Percentiles rank a stretch among this genome's conserved stretches.
Evolutionary conservation across 1,140 invertebrate species (phyloP).

Genomic region (Atta cephalotes): DNA sequence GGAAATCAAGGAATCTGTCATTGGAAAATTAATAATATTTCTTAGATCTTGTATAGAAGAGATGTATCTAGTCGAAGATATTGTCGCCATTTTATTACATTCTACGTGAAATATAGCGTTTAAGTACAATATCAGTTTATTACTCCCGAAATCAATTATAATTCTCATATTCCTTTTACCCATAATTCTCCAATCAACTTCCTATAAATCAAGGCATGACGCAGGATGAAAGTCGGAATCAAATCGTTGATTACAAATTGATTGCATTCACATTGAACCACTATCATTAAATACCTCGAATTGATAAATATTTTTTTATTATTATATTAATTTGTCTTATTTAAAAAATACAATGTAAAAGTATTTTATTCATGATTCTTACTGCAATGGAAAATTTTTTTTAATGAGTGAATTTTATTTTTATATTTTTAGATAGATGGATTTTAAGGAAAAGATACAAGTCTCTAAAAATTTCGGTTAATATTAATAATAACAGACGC

Average conservation of each 20-base stretch:
- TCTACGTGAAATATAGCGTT: slow-evolving; percentile 5
- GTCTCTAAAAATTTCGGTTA: too few relatives aligned
- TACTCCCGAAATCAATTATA: background rate
- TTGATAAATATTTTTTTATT: background rate
- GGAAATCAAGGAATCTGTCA: slow-evolving; percentile 24
- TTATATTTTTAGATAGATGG: too few relatives aligned
- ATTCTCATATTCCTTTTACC: background rate
- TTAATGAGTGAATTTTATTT: background rate
- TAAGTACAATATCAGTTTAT: slow-evolving; percentile 21
- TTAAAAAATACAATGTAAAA: background rate
- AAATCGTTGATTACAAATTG: background rate
- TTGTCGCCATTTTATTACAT: slow-evolving; percentile 42
- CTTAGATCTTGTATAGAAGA: background rate
- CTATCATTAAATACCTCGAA: background rate
- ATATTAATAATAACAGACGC: too few relatives aligned
- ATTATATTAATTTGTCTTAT: background rate
- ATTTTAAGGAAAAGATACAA: too few relatives aligned
- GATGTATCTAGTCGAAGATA: slow-evolving; percentile 44
- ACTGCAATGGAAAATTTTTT: background rate
- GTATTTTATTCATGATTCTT: background rate
- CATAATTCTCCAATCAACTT: background rate
- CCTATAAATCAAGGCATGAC: background rate
- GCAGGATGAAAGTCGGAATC: background rate
- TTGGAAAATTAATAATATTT: slow-evolving; percentile 32
- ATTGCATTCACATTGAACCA: background rate